Conservation (phyloP, 2,888 invertebrate genomes). For the Thysanoteuthis rhombus region DNA sequence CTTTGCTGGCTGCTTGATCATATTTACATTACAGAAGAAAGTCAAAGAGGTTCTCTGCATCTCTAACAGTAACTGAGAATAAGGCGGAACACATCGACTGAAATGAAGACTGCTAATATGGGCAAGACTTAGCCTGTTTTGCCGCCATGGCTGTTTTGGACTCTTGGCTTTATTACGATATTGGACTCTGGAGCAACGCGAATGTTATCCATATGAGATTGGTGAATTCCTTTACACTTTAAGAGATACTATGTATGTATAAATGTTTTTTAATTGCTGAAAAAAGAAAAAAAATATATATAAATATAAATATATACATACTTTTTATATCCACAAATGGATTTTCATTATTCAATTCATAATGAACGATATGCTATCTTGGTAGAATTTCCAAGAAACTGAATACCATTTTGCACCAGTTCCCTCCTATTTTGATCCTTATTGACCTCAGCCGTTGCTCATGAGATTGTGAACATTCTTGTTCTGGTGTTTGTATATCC, state of each 20-base stretch:
- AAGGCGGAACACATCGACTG: neutral
- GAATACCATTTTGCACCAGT: neutral
- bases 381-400: neutral
- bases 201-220: neutral
- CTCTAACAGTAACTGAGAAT: neutral
- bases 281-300: neutral
- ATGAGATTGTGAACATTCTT: neutral
- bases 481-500: neutral
- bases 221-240: neutral
- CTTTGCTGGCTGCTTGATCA: constrained; percentile 12
- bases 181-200: neutral
- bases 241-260: constrained; percentile 12
- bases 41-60: neutral
- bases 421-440: neutral
- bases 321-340: neutral
- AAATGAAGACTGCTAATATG: neutral
- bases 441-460: neutral
- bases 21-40: constrained; percentile 12
- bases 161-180: neutral
- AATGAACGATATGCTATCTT: neutral
- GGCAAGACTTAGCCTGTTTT: constrained; percentile 12
- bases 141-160: neutral
- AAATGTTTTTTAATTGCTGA: neutral
- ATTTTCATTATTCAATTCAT: neutral
- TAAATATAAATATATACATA: neutral